Conservation (phyloP, 2,888 invertebrate species). For the Drosophila imparisetae region DNA sequence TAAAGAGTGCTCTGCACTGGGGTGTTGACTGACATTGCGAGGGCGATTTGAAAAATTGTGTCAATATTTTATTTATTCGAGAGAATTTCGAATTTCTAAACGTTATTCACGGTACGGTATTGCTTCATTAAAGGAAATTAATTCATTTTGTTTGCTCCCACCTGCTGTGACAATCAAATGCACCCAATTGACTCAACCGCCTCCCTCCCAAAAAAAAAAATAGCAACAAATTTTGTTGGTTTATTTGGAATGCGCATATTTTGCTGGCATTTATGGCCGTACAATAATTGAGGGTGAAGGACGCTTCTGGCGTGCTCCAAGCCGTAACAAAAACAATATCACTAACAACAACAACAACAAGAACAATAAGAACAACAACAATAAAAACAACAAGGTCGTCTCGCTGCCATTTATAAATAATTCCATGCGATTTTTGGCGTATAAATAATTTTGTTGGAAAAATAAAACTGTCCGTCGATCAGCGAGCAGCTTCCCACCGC, state of each 20-base stretch:
- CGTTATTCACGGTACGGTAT: not conserved
- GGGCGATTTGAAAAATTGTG: conserved; percentile 26
- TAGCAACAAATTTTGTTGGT: conserved; percentile 18
- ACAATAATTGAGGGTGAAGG: conserved; percentile 74
- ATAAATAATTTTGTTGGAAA: conserved; percentile 74
- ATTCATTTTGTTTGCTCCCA: conserved; percentile 8
- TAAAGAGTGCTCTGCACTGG: conserved; percentile 7
- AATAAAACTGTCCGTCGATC: conserved; percentile 65
- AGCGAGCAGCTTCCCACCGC: conserved; percentile 22
- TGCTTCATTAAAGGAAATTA: conserved; percentile 2
- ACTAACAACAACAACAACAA: conserved; percentile 33
- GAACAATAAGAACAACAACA: conserved; percentile 42
- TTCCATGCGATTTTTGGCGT: conserved; percentile 68
- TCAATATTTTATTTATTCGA: not conserved
- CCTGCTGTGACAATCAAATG: conserved; percentile 34
- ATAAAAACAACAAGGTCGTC: conserved; percentile 68
- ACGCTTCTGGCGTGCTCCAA: conserved; percentile 72
- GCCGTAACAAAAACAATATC: conserved; percentile 32
- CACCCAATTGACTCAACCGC: conserved; percentile 13
- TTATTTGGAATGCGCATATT: conserved; percentile 51
- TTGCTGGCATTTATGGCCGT: conserved; percentile 63
- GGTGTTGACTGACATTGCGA: conserved; percentile 38
- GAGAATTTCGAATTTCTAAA: not conserved
- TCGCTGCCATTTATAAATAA: conserved; percentile 72
- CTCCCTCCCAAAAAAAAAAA: not conserved